phyloP scores from a whole-genome alignment of 2,888 invertebrate genomes.

The Chymomyza amoena region DNA sequence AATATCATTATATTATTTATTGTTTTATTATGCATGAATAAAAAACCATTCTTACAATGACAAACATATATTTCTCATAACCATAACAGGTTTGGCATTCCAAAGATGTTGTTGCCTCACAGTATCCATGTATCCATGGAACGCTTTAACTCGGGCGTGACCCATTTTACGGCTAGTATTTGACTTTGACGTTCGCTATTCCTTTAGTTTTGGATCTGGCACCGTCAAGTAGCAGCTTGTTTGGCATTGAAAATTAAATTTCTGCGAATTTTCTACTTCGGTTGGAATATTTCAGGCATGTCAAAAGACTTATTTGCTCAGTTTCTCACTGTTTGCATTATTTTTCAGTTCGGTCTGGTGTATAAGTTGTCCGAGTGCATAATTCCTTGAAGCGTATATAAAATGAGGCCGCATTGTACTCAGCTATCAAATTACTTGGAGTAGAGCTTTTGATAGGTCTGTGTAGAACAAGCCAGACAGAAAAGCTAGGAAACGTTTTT shows the following conservation, averaged over 20 bases:
- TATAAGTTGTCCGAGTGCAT: background rate
- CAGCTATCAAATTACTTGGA: background rate
- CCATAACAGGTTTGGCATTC: background rate
- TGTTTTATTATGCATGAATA: background rate
- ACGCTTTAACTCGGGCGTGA: constrained; percentile 47
- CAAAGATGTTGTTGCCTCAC: background rate
- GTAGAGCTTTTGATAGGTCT: background rate
- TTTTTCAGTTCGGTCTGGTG: background rate
- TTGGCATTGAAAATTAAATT: constrained; percentile 59
- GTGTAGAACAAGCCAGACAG: too few species aligned
- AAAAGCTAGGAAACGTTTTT: too few species aligned
- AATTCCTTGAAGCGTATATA: background rate
- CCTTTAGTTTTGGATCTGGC: background rate
- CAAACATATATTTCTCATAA: constrained; percentile 3
- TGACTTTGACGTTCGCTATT: constrained; percentile 15
- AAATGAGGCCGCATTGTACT: background rate
- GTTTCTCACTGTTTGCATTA: background rate
- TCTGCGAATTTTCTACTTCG: constrained; percentile 53
- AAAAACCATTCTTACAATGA: background rate
- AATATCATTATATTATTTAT: background rate
- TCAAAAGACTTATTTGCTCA: background rate
- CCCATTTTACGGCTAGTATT: constrained; percentile 15
- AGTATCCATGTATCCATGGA: constrained; percentile 11
- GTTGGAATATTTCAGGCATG: constrained; percentile 28
- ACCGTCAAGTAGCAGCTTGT: background rate